A percentile compares a stretch with the other conserved stretches of the same genome.
Conservation (phyloP, 2,888 invertebrate species). For the Temnothorax unifasciatus region DNA sequence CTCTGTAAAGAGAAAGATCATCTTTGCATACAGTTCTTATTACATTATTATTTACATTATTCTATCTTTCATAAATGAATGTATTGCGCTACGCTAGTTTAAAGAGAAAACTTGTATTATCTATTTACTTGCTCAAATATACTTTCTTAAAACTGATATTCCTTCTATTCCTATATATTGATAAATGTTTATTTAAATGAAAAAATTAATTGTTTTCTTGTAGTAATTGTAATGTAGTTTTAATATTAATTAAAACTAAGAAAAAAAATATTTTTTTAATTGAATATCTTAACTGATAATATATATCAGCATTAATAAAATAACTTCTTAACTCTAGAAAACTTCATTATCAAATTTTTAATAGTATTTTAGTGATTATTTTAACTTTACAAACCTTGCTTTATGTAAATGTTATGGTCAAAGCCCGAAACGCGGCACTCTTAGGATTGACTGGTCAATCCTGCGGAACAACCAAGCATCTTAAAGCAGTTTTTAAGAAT, state of each 20-base stretch:
- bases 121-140: background rate
- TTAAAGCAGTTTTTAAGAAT: too few species aligned
- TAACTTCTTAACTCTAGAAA: background rate
- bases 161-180: constrained; percentile 2
- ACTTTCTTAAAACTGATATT: background rate
- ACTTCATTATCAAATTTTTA: background rate
- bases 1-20: background rate
- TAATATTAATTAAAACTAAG: background rate
- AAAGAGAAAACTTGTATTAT: background rate
- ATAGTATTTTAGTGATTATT: background rate
- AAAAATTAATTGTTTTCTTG: background rate
- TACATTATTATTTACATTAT: background rate
- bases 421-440: too few species aligned
- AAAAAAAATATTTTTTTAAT: background rate
- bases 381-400: background rate
- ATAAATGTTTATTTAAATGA: background rate
- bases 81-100: background rate
- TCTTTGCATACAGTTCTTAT: background rate
- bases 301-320: background rate
- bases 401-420: background rate
- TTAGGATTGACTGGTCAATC: too few species aligned
- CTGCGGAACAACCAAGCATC: too few species aligned
- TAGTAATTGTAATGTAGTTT: background rate
- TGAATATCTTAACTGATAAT: background rate
- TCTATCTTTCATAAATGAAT: constrained; percentile 9